A percentile compares a stretch with the other conserved stretches of the same genome.
Evolutionary conservation across 2,113 vertebrate genomes (phyloP).

Genomic region (Bothrops jararaca): DNA sequence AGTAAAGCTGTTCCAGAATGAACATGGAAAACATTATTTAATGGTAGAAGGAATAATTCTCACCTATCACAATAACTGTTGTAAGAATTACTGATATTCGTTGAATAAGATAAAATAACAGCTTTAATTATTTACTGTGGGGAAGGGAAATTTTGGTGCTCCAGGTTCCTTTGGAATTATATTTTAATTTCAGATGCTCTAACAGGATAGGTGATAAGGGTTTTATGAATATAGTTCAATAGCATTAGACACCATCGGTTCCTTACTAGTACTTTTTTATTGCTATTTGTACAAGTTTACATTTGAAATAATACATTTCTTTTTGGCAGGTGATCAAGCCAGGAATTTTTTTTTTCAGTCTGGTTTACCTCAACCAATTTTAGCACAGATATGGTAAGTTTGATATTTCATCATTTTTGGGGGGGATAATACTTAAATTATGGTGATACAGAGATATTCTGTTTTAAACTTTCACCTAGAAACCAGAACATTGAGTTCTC

Average conservation of each 20-base stretch:
- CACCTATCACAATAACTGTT: background rate
- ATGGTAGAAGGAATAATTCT: background rate
- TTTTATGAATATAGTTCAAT: background rate
- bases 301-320: slow-evolving; percentile 48
- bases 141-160: background rate
- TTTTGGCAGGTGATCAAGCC: slow-evolving; percentile 90
- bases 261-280: background rate
- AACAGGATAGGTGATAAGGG: background rate
- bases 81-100: background rate
- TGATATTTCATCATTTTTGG: background rate
- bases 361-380: slow-evolving; percentile 91
- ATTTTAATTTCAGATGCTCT: background rate
- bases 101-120: background rate
- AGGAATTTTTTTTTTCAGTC: slow-evolving; percentile 98
- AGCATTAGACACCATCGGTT: background rate
- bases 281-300: background rate
- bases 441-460: background rate
- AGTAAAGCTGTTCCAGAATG: background rate
- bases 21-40: background rate
- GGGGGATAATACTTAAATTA: background rate
- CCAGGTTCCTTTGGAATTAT: background rate
- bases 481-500: background rate
- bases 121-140: background rate
- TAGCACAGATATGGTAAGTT: slow-evolving; percentile 98
- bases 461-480: background rate